Conservation (phyloP, 2,797 vertebrate genomes). For the Adrianichthys oophorus region DNA sequence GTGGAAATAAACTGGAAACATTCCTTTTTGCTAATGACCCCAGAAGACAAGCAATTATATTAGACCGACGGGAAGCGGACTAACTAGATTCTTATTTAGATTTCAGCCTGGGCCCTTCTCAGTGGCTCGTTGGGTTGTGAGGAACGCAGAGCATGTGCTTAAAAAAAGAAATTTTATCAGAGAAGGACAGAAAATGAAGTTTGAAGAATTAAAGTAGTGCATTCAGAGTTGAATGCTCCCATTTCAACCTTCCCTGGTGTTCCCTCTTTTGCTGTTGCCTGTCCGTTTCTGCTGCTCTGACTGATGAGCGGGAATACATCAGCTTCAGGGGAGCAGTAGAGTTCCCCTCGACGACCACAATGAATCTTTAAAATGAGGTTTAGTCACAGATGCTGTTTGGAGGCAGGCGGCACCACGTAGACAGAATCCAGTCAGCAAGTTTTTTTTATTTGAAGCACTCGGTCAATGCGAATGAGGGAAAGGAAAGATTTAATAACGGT, state of each 20-base stretch:
- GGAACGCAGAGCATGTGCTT: slow-evolving; percentile 24
- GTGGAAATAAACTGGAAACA: slow-evolving; percentile 48
- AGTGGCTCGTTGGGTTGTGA: slow-evolving; percentile 17
- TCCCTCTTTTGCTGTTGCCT: slow-evolving; percentile 30
- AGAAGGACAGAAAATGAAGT: slow-evolving; percentile 19
- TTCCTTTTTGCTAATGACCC: slow-evolving; percentile 64
- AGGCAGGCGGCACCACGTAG: slow-evolving; percentile 51
- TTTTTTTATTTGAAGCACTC: slow-evolving; percentile 63
- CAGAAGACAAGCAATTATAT: slow-evolving; percentile 60
- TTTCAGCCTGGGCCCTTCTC: slow-evolving; percentile 45
- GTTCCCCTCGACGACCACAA: slow-evolving; percentile 43
- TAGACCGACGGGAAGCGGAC: slow-evolving; percentile 49
- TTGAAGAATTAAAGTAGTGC: slow-evolving; percentile 18
- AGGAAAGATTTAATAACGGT: slow-evolving; percentile 27
- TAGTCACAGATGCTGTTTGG: slow-evolving; percentile 44
- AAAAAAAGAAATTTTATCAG: slow-evolving; percentile 30
- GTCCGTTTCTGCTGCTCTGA: slow-evolving; percentile 24
- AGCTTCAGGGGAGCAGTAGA: slow-evolving; percentile 43
- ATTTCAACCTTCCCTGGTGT: slow-evolving; percentile 15
- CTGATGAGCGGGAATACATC: slow-evolving; percentile 58
- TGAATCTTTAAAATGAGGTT: slow-evolving; percentile 66
- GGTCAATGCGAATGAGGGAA: slow-evolving; percentile 49
- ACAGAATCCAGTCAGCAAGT: slow-evolving; percentile 46
- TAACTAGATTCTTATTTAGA: slow-evolving; percentile 68
- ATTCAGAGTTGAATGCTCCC: slow-evolving; percentile 19